Base-by-base conservation (phyloP, 2,888 invertebrate species). In the Piscicola geometra region DNA sequence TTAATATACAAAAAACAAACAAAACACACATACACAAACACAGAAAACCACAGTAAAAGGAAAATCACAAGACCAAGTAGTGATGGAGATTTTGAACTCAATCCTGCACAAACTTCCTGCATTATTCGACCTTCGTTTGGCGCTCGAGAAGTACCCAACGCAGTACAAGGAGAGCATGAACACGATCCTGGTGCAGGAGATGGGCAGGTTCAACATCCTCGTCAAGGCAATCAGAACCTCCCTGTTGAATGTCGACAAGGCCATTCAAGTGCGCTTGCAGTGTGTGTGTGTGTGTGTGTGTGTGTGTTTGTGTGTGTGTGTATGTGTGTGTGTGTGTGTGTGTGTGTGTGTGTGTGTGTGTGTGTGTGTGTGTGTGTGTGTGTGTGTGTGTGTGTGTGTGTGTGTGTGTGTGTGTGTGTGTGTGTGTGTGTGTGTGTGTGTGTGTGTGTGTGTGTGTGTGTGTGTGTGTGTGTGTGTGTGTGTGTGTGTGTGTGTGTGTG, bases 41-140 rank as follows among this genome's bases (percentile, higher is more conserved):
- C n/a, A 56, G 81, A 83, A 84, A 52, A 80, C 84, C 0, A 81
- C 83, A 15, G 82, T 81, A n/a, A 84, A 84, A 67, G 89, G 88
- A 2, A 89, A 88, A 78, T 90, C 92, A 0, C 90, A 92, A 0
- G 94, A 95, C 81, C 90, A 93, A 80, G 88, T 92, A 68, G 91
- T 93, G 0, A 89, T 89, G 83, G 90, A 89, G 74, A 91, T 94
- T 0, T 90, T 93, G 0, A 88, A 89, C 41, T 93, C 93, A 81
- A 91, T 94, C 78, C 85, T 94, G 18, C 85, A 87, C 3, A 91
- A 84, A 80, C 81, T 84, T 75, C 86, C 84, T 32, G 76, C 79
- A 3, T 82, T 86, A 78, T 87, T 83, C 78, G 86, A 87, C 79
- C 84, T 82, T 9, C 84, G 83, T 76, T 80, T 82, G 21, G 85